phyloP scores from a whole-genome alignment of 2,113 vertebrate genomes.

The Zosterops lateralis region DNA sequence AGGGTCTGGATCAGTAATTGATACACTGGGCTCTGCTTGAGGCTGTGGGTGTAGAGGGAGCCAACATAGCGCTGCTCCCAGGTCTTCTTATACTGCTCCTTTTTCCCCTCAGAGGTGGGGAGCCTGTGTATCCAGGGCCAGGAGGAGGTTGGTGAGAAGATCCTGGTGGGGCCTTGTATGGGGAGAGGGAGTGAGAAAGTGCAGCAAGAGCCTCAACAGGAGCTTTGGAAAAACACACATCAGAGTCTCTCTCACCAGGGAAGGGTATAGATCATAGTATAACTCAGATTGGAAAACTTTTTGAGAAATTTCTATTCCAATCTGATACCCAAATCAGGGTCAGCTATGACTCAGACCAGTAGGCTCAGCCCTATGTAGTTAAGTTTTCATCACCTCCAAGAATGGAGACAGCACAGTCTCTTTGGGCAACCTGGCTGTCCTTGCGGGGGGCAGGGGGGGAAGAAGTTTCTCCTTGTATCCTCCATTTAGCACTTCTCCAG shows the following conservation, averaged over 20 bases:
- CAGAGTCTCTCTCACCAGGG: not conserved
- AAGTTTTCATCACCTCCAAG: not conserved
- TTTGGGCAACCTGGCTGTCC: not conserved
- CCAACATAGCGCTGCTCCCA: fast-evolving
- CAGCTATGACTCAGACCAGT: not conserved
- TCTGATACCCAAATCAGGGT: not conserved
- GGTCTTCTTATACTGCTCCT: not conserved
- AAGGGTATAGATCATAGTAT: not conserved
- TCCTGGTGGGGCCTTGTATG: not conserved
- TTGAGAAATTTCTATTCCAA: not conserved
- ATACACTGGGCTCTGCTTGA: not conserved
- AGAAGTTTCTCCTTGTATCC: not conserved
- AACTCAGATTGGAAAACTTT: not conserved
- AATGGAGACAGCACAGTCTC: not conserved
- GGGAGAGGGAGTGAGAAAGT: not conserved
- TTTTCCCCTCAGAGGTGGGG: not conserved
- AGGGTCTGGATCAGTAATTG: fast-evolving
- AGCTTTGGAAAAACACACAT: not conserved
- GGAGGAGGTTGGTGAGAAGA: not conserved
- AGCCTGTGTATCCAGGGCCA: not conserved
- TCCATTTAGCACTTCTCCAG: not conserved
- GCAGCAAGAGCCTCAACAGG: not conserved
- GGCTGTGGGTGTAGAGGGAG: not conserved
- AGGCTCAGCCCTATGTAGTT: not conserved
- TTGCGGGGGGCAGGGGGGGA: no score